These are phyloP conservation scores for Diphyllodes magnificus DNA, from an alignment of 2,113 vertebrate genomes.

Conservation along the genomic window DNA sequence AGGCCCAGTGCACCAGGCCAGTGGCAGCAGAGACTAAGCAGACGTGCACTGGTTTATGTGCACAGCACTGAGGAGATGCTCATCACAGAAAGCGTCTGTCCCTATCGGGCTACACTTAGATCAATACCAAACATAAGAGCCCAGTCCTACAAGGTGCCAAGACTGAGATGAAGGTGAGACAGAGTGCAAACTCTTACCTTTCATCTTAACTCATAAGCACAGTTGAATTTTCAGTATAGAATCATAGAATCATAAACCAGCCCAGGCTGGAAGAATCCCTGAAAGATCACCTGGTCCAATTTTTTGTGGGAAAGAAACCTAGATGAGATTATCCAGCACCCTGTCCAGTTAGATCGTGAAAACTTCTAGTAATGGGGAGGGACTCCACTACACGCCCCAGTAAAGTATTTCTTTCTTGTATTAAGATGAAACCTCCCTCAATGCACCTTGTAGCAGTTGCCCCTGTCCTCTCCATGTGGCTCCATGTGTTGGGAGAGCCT, in stretches of 20 bases:
- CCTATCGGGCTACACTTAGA: accelerated
- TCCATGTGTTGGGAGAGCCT: neutral
- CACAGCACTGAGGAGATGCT: neutral
- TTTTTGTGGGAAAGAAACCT: neutral
- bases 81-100: neutral
- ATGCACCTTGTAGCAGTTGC: neutral
- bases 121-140: neutral
- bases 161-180: neutral
- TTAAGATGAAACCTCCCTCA: neutral
- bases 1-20: neutral
- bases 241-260: neutral
- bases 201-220: neutral
- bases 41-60: neutral
- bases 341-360: neutral
- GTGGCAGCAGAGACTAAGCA: neutral
- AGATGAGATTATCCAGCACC: neutral
- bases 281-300: neutral
- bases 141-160: neutral
- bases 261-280: neutral
- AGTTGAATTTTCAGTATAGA: neutral
- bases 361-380: neutral
- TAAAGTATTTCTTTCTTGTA: neutral
- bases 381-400: neutral
- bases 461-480: neutral
- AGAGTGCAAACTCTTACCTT: neutral